These are phyloP conservation scores for Cetonia aurata DNA, from an alignment of 2,888 invertebrate species.

Conservation along the genomic window DNA sequence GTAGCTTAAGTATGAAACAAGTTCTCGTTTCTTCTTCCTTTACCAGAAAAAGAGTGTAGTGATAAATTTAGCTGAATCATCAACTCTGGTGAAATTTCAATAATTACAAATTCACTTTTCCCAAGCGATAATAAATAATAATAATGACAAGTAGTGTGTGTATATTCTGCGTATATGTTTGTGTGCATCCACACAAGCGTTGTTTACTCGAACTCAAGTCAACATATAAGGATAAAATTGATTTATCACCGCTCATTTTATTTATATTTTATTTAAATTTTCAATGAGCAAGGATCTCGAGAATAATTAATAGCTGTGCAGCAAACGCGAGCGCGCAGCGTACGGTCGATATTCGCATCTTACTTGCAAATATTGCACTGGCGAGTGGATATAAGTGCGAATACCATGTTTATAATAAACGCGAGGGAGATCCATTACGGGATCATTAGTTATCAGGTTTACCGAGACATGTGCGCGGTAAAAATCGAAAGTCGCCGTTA, in stretches of 20 bases:
- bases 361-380: constrained; percentile 18
- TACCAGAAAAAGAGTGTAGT: no score
- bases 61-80: no score
- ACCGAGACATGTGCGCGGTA: not conserved
- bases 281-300: constrained; percentile 18
- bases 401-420: constrained; percentile 3
- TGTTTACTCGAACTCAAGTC: constrained; percentile 12
- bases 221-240: constrained; percentile 27
- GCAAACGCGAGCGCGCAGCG: no score
- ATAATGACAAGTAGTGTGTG: no score
- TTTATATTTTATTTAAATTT: constrained; percentile 34
- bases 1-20: no score
- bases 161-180: not conserved
- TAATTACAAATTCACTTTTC: no score
- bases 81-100: no score
- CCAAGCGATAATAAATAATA: no score
- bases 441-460: constrained; percentile 11
- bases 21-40: no score
- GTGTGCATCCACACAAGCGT: not conserved
- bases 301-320: constrained; percentile 24
- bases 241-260: constrained; percentile 22
- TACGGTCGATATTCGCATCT: constrained; percentile 26
- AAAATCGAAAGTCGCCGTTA: not conserved
- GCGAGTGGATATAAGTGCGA: not conserved
- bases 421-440: constrained; percentile 15